phyloP scores from a whole-genome alignment of 2,797 vertebrate species.

The Xenentodon cancila region DNA sequence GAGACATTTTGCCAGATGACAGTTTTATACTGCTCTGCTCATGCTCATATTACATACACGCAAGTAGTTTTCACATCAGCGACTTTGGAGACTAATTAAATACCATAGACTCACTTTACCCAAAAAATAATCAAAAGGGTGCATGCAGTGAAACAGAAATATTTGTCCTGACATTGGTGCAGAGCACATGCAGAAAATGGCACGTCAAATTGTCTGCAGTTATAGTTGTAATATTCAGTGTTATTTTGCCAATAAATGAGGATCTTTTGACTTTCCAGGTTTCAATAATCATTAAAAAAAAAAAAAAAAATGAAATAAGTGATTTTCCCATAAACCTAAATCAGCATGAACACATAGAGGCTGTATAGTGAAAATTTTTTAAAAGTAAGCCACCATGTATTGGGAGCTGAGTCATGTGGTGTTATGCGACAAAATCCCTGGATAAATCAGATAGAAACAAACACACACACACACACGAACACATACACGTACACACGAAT shows the following conservation, averaged over 20 bases:
- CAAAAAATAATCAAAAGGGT: background rate
- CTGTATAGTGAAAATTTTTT: conserved; percentile 14
- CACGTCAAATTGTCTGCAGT: too few species aligned
- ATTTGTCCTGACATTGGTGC: conserved; percentile 7
- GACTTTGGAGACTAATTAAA: conserved; percentile 5
- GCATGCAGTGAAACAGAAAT: conserved; percentile 8
- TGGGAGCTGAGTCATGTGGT: conserved; percentile 37
- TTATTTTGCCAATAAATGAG: too few species aligned
- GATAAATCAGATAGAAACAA: conserved; percentile 9
- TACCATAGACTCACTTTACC: conserved; percentile 1
- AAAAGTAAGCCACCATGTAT: conserved; percentile 1
- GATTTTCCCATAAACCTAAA: background rate
- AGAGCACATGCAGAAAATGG: background rate
- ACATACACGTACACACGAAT: background rate
- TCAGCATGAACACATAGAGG: background rate
- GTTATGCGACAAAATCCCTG: conserved; percentile 45
- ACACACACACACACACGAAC: conserved; percentile 3
- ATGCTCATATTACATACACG: background rate
- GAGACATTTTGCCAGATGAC: background rate
- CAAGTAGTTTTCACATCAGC: background rate
- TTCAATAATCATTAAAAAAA: background rate
- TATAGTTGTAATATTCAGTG: too few species aligned
- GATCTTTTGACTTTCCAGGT: too few species aligned
- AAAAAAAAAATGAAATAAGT: background rate
- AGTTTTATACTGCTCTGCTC: background rate